Base-by-base conservation (phyloP, 2,888 invertebrate genomes). In the Rhagonycha lutea region DNA sequence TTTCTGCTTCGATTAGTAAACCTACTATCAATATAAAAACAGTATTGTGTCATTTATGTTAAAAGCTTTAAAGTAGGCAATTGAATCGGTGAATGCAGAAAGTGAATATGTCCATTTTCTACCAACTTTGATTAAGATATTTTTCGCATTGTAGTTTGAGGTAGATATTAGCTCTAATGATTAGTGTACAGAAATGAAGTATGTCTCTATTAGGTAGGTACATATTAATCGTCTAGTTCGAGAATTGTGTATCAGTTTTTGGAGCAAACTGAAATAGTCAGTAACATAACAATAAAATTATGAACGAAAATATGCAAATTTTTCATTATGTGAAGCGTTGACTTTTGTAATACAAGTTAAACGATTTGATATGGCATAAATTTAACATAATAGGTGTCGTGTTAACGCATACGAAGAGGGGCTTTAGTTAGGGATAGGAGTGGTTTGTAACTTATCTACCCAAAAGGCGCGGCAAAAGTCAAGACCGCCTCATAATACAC, bases 321-420 rank as follows among this genome's bases (percentile, higher is more conserved):
- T 81, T 69, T 71, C 76, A 80, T 81, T 80, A 80, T 82, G 72
- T 73, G 75, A 79, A 76, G 77, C 78, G 75, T 78, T 81, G 80
- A 82, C 81, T 83, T 80, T 80, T 81, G 80, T 82, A 81, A 81
- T 79, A 78, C 78, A 80, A 81, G 82, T 82, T 82, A 82, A 83
- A 83, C 83, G 81, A 81, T 83, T 81, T 82, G 80, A 80, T 81
- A 81, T 79, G 79, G 82, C 82, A 83, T 83, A 83, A 82, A 82
- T 83, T 83, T 82, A 80, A 79, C 81, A 81, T 82, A 82, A 82
- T 82, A 81, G 80, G 81, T 81, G 81, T 80, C 79, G 78, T 78
- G 80, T 80, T 79, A 78, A 78, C 79, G 76, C 77, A 78, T 72
- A 76, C 69, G 70, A 72, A 75, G 78, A 79, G 78, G 78, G 79